phyloP scores from a whole-genome alignment of 2,797 vertebrate species.

The Hippoglossus hippoglossus region DNA sequence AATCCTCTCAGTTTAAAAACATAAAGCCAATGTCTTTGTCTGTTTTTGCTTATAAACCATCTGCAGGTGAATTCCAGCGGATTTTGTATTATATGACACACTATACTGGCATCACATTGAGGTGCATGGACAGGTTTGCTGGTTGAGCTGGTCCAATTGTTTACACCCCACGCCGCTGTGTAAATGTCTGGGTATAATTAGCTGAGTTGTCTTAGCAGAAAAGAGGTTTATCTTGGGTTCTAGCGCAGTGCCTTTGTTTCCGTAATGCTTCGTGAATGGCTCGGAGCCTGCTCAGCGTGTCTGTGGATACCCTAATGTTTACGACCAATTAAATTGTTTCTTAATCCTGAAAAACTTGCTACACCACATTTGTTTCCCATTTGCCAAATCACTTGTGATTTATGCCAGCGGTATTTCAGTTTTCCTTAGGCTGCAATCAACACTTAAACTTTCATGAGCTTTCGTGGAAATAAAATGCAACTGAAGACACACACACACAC shows the following conservation, averaged over 20 bases:
- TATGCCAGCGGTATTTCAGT: constrained; percentile 11
- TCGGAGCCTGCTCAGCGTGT: constrained; percentile 4
- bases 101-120: background rate
- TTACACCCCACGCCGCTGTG: background rate
- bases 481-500: background rate
- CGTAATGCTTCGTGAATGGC: background rate
- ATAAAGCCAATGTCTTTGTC: background rate
- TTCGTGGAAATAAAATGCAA: constrained; percentile 44
- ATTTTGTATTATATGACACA: constrained; percentile 4
- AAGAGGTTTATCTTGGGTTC: constrained; percentile 1
- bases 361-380: constrained; percentile 16
- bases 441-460: constrained; percentile 35
- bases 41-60: background rate
- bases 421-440: constrained; percentile 27
- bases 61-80: constrained; percentile 1
- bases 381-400: constrained; percentile 24
- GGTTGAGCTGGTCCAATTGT: constrained; percentile 1
- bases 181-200: constrained; percentile 17
- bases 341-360: constrained; percentile 38
- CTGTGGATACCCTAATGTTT: constrained; percentile 18
- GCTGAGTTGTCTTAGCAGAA: background rate
- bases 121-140: constrained; percentile 1
- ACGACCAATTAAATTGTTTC: constrained; percentile 28
- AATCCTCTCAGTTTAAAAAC: constrained; percentile 2
- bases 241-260: background rate